phyloP scores from a whole-genome alignment of 2,113 vertebrate genomes.

The Sander lucioperca region DNA sequence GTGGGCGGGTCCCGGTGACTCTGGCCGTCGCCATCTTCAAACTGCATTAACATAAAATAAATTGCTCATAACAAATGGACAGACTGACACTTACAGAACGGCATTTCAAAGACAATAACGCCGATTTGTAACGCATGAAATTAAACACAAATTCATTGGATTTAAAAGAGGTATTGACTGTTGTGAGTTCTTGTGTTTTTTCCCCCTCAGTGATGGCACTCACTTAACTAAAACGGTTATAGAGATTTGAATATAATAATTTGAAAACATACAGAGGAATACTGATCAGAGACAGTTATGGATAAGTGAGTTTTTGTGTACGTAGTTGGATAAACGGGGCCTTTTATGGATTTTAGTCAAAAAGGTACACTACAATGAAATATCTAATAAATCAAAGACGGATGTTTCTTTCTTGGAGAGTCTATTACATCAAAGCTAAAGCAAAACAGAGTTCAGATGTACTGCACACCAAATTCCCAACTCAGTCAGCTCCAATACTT shows the following conservation, averaged over 20 bases:
- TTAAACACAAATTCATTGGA: slow-evolving; percentile 21
- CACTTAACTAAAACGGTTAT: not conserved
- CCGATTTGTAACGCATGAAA: slow-evolving; percentile 31
- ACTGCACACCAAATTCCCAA: slow-evolving; percentile 26
- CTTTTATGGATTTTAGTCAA: slow-evolving; percentile 35
- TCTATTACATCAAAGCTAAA: slow-evolving; percentile 44
- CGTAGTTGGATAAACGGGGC: not conserved
- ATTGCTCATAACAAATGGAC: slow-evolving; percentile 19
- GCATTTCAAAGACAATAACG: slow-evolving; percentile 20
- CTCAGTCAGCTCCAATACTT: slow-evolving; percentile 26
- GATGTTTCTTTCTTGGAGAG: slow-evolving; percentile 13
- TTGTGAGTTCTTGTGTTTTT: slow-evolving; percentile 7
- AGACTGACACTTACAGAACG: slow-evolving; percentile 1
- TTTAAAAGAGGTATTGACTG: slow-evolving; percentile 24
- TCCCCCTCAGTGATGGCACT: slow-evolving; percentile 15
- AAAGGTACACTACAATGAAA: slow-evolving; percentile 1
- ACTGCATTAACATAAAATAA: not conserved
- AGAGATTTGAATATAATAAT: not conserved
- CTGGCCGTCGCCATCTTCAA: too few species aligned
- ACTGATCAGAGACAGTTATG: not conserved
- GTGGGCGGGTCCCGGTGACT: too few species aligned
- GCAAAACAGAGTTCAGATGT: slow-evolving; percentile 33
- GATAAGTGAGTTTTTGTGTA: slow-evolving; percentile 19
- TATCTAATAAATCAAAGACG: slow-evolving; percentile 40
- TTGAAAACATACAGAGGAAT: not conserved